Base-by-base conservation (phyloP, 2,113 vertebrate species). In the Lanius collurio region DNA sequence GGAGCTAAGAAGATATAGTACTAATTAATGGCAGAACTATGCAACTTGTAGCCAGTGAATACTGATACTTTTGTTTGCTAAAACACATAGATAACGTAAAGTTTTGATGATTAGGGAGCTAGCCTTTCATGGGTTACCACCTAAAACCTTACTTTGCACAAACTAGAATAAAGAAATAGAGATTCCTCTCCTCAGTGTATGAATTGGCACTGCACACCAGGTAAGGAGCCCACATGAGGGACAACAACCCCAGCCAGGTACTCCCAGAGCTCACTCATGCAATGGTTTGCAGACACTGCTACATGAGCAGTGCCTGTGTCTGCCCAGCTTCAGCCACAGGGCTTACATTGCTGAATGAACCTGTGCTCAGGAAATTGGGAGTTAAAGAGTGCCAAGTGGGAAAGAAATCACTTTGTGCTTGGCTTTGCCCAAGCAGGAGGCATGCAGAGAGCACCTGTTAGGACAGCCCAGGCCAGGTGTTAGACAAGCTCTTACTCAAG, bases 261-360 rank as follows among this genome's bases (percentile, higher is more conserved):
- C 26, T 18, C 14, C 9, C 57, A n/a, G 44, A 68, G 44, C 52
- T 41, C 56, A 13, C 18, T 22, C 10, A 1, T 1, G 13, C 35
- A 6, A 1, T 11, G 37, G 17, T 21, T 42, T 24, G 31, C 30
- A 10, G 59, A 6, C 5, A 9, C 24, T 2, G 15, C 28, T 31
- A 8, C 31, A 24, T 8, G 16, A 24, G 44, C 47, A 6, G 44
- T 3, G 27, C 31, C 28, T 1, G 1, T 0, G 11, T 39, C 56
- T 13, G 6, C 15, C 28, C 37, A 16, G 65, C 53, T 41, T 39
- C 50, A 62, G 15, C 68, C 21, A 0, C 2, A 24, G 22, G 49
- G 30, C 35, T 68, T 31, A 27, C 0, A 0, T 21, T 28, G 7
- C 42, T 30, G 56, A 52, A 60, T 26, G 8, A 39, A 42, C 2